Conservation (phyloP, 1,140 invertebrate genomes). For the Acyrthosiphon pisum region DNA sequence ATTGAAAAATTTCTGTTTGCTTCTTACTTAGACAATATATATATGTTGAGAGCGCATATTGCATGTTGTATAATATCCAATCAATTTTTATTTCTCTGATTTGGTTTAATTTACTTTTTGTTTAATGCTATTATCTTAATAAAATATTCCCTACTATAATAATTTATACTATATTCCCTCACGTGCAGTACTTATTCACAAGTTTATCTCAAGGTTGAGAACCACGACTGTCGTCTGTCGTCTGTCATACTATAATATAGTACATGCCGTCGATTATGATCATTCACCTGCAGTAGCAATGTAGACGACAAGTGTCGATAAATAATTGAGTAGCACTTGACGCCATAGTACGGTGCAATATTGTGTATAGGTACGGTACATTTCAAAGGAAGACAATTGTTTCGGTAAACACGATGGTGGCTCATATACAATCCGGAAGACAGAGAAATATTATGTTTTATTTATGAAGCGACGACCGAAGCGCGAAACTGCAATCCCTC, state of each 20-base stretch:
- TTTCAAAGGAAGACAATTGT: background rate
- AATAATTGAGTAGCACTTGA: background rate
- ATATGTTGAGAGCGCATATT: too few relatives aligned
- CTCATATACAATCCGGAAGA: background rate
- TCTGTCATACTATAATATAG: background rate
- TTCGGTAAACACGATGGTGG: background rate
- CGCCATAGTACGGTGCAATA: background rate
- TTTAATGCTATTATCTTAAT: background rate
- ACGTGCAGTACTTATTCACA: background rate
- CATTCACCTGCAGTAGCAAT: background rate
- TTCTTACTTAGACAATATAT: too few relatives aligned
- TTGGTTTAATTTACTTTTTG: background rate
- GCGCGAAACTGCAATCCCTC: background rate
- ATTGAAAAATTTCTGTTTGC: too few relatives aligned
- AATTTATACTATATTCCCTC: background rate
- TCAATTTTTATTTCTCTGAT: too few relatives aligned
- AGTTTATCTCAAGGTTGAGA: background rate
- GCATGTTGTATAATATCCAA: too few relatives aligned
- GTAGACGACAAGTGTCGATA: background rate
- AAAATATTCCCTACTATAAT: background rate
- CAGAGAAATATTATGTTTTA: constrained; percentile 21
- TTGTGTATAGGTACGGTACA: background rate
- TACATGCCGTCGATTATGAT: background rate
- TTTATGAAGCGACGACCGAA: background rate
- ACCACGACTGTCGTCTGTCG: background rate